Evolutionary conservation across 2,797 vertebrate genomes (phyloP).

Genomic region (Lepidocolaptes lacrymiger): DNA sequence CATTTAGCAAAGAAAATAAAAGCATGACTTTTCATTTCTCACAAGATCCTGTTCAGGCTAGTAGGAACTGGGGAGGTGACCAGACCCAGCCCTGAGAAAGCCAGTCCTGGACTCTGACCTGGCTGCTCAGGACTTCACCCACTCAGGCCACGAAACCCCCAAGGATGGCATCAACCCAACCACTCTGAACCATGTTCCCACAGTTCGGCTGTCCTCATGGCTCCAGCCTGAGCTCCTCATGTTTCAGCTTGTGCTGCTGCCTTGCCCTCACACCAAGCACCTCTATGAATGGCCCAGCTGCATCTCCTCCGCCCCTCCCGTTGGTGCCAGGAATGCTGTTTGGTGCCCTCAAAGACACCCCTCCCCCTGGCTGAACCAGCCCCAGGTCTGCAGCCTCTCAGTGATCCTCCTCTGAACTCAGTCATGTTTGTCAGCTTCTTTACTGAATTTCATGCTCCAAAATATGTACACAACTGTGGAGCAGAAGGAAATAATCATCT

Average conservation of each 20-base stretch:
- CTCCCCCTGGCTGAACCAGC: neutral
- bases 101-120: neutral
- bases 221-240: neutral
- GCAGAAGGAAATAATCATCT: neutral
- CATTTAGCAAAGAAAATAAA: neutral
- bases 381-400: neutral
- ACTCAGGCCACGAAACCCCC: accelerated
- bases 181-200: accelerated
- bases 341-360: neutral
- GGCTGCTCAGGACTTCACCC: neutral
- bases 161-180: neutral
- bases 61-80: neutral
- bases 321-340: neutral
- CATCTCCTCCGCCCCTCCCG: neutral
- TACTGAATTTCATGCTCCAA: neutral
- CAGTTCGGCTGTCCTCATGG: accelerated
- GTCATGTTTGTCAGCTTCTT: neutral
- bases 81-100: neutral
- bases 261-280: neutral
- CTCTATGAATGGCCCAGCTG: neutral
- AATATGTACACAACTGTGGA: neutral
- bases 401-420: neutral
- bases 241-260: neutral
- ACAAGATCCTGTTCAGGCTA: neutral
- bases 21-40: neutral